Base-by-base conservation (phyloP, 2,888 invertebrate species). In the Fragum whitleyi region DNA sequence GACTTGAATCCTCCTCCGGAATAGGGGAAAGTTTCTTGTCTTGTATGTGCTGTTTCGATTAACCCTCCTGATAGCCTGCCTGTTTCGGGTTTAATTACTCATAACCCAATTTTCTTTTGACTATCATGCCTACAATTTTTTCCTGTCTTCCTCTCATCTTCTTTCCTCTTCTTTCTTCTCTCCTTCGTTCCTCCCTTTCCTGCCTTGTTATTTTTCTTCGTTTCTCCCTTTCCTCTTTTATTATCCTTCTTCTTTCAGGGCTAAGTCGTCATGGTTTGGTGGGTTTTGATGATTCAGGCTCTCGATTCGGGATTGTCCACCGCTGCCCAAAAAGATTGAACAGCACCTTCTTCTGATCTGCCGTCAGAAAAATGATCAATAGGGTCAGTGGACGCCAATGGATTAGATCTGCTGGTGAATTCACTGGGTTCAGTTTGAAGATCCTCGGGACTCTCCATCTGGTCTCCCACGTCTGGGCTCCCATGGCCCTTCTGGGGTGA, bases 401-500 rank as follows among this genome's bases (percentile, higher is more conserved):
- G 9, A 74, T 51, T 3, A 74, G 32, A 21, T 23, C 53, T 14
- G 47, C 74, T 32, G 74, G 74, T n/a, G 74, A 65, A 42, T 53
- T 65, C 23, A 47, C 21, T 16, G 74, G 74, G 2, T 16, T 67
- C 32, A 74, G 1, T 3, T 5, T n/a, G 26, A 65, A 65, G 6
- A 28, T 23, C 29, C 29, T 23, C 9, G 74, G 74, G 19, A 29
- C 21, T 42, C 28, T 19, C 67, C 42, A 67, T 7, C 9, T 23
- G 21, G 42, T n/a, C 23, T 67, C n/a, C 32, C 32, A 9, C 9
- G 36, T n/a, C 3, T 36, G 21, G 21, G 32, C 39, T 21, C 19
- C 14, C 65, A 65, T 65, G n/a, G 65, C 65, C 16, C 11, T 16
- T 11, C 14, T 16, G 65, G 9, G 5, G 65, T 19, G 14, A 65